Evolutionary conservation across 2,113 vertebrate genomes (phyloP), one percentile per base, ranked within the genome.

Genomic region (Excalfactoria chinensis): DNA sequence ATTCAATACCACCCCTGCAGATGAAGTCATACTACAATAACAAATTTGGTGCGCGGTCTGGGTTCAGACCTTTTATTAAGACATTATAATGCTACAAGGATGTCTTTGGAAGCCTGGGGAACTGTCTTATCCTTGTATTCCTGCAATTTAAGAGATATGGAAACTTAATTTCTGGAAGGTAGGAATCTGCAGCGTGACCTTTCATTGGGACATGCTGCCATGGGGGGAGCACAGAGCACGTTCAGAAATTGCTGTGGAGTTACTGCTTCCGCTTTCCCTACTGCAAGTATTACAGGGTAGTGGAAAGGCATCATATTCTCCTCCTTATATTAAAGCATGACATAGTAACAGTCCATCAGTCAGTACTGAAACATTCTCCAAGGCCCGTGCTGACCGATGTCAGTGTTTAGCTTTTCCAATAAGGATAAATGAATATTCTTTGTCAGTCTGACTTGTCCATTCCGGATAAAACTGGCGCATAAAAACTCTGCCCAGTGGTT

Each of bases 51-150:
- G 77, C 60, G 4, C 28, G 75, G 83, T 88, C 85, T 73, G 79
- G 78, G 78, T 90, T 94, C 84, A 90, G 84, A 92, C 48, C 88
- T 86, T 4, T 94, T 89, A 88, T 56, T 79, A 77, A 92, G 86
- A n/a, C 69, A 4, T 8, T 93, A 89, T 88, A 83, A 82, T 93
- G 83, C 90, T 92, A 72, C 85, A 81, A 53, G 84, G 86, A 66
- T 95, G 94, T 83, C 84, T 85, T 88, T 89, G 67, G 89, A 95
- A 84, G 95, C 95, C 90, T 93, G 93, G 93, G 96, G 89, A 94
- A 89, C 94, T 80, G 71, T 93, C 91, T 72, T 92, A 74, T 8
- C 93, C 90, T 84, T 88, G 89, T 93, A 9, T 93, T 91, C 43
- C 80, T 95, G 79, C 58, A 69, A 87, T 79, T 53, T 79, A 78